These are phyloP conservation scores for Aphelenchoides besseyi DNA, from an alignment of 1,140 invertebrate genomes.

Conservation along the genomic window DNA sequence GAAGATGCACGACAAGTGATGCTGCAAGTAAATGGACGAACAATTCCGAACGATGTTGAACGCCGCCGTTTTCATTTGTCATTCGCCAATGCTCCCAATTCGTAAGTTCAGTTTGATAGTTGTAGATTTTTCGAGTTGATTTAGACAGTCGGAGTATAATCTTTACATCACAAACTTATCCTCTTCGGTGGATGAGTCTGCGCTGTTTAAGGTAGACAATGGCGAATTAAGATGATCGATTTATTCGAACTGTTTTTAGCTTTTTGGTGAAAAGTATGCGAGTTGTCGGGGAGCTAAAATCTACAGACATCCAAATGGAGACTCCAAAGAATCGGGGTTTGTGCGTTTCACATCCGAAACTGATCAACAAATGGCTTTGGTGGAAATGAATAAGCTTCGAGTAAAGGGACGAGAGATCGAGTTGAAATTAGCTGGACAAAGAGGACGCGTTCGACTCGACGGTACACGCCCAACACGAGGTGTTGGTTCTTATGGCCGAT, in stretches of 20 bases:
- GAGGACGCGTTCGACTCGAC: conserved; percentile 23
- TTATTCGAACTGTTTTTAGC: conserved; percentile 37
- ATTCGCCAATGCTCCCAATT: conserved; percentile 56
- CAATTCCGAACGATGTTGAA: conserved; percentile 43
- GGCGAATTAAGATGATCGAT: conserved; percentile 3
- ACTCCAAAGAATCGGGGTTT: conserved; percentile 50
- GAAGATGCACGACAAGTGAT: conserved; percentile 50
- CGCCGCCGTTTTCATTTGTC: conserved; percentile 49
- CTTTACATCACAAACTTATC: conserved; percentile 55
- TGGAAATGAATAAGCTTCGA: conserved; percentile 52
- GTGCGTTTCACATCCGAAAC: conserved; percentile 55
- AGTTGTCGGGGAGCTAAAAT: conserved; percentile 59
- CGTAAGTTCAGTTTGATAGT: conserved; percentile 14
- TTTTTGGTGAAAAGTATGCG: conserved; percentile 53
- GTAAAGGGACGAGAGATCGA: conserved; percentile 47
- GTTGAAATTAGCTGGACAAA: conserved; percentile 53
- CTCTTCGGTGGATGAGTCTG: conserved; percentile 46
- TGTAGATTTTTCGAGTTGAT: conserved; percentile 9
- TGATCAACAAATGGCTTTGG: conserved; percentile 57
- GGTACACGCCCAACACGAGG: conserved; percentile 2
- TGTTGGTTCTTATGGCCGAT: conserved; percentile 9
- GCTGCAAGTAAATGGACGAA: conserved; percentile 48
- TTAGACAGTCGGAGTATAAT: conserved; percentile 51
- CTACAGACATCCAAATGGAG: conserved; percentile 52
- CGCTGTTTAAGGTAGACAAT: conserved; percentile 44